Conservation (phyloP, 2,797 vertebrate species). For the Helarctos malayanus region DNA sequence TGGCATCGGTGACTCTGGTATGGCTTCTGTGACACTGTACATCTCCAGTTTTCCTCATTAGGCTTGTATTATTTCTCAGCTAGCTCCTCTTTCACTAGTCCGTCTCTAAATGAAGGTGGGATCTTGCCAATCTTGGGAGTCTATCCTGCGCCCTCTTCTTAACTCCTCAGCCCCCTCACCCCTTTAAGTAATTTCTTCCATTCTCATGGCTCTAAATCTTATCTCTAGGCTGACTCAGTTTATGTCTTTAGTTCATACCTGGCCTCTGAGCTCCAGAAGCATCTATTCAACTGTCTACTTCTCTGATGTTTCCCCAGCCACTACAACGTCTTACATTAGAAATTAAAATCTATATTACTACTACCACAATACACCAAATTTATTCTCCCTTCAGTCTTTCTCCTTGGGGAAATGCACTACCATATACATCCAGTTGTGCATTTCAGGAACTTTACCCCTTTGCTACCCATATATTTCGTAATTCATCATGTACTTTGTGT, state of each 20-base stretch:
- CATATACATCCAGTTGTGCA: background rate
- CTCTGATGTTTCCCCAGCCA: background rate
- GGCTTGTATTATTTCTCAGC: background rate
- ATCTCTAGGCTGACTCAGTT: background rate
- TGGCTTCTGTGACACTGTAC: background rate
- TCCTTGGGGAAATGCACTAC: background rate
- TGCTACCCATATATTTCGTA: background rate
- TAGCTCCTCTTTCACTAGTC: background rate
- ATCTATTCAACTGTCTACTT: background rate
- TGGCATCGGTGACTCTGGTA: background rate
- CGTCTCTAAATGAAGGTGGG: background rate
- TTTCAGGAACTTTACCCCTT: background rate
- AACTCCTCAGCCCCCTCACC: fast-evolving
- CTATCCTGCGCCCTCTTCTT: background rate
- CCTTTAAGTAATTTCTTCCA: background rate
- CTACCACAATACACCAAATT: background rate
- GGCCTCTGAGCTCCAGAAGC: constrained; percentile 4
- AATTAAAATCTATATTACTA: background rate
- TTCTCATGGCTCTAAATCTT: background rate
- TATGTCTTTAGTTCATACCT: background rate
- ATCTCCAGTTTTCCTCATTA: background rate
- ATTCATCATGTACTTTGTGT: background rate
- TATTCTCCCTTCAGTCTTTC: background rate
- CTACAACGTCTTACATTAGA: background rate
- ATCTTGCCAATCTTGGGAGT: background rate